A percentile compares a stretch with the other conserved stretches of the same genome.
phyloP scores from a whole-genome alignment of 23 tunicate genomes.

The Ciona savignyi region DNA sequence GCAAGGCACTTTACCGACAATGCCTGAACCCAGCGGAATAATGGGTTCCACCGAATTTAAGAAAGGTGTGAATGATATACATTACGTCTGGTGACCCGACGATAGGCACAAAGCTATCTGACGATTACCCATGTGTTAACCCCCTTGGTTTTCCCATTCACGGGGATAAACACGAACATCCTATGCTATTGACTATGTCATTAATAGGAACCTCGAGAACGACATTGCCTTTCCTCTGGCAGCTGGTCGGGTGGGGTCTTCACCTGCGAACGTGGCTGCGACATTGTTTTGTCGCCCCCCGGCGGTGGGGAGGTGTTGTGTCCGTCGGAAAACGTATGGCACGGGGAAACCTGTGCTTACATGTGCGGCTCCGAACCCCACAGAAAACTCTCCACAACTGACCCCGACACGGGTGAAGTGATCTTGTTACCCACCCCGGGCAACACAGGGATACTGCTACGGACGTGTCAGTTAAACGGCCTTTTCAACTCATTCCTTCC shows the following conservation, averaged over 20 bases:
- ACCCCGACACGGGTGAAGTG: slow-evolving; percentile 3
- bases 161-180: too few relatives aligned
- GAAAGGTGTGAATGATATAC: too few relatives aligned
- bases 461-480: slow-evolving; percentile 46
- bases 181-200: too few relatives aligned
- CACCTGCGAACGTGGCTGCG: slow-evolving; percentile 43
- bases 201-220: slow-evolving; percentile 4
- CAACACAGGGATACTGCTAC: slow-evolving; percentile 2
- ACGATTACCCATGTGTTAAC: too few relatives aligned
- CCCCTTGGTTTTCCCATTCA: too few relatives aligned
- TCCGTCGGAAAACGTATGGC: slow-evolving; percentile 4
- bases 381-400: slow-evolving; percentile 10
- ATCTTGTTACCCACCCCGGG: slow-evolving; percentile 11
- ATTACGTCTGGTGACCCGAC: too few relatives aligned
- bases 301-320: slow-evolving; percentile 23
- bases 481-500: slow-evolving; percentile 34
- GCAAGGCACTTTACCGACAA: too few relatives aligned
- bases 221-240: slow-evolving; percentile 18
- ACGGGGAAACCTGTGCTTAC: slow-evolving; percentile 43
- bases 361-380: slow-evolving; percentile 18
- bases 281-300: not conserved
- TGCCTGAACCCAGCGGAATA: too few relatives aligned
- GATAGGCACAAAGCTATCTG: too few relatives aligned
- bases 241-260: slow-evolving; percentile 27
- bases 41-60: too few relatives aligned